Base-by-base conservation (phyloP, 2,113 vertebrate genomes). In the Myrmecobius fasciatus region DNA sequence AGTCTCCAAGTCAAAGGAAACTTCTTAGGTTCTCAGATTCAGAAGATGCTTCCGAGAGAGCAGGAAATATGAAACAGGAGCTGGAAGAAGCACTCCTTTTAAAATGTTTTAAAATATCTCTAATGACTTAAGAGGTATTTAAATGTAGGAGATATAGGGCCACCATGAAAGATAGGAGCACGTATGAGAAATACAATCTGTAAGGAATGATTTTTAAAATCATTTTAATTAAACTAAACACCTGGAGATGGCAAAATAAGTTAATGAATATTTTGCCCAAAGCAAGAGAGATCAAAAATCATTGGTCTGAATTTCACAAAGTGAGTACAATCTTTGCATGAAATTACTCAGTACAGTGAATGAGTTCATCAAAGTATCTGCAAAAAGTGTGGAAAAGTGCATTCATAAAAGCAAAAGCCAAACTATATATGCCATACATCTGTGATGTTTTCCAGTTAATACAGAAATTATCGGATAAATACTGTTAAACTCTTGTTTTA, bases 241-340 rank as follows among this genome's bases (percentile, higher is more conserved):
- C 25, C 89, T 89, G 89, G 67, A 89, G 47, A 89, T 31, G 25
- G 17, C 89, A 89, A 83, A 49, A 90, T 90, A 90, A 49, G 89
- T 25, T 14, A 22, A 6, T n/a, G 60, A 14, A 17, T n/a, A 26
- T 49, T 47, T 48, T 89, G 43, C 89, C 25, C 46, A 48, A 25
- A 24, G 22, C 47, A 89, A 43, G 89, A 90, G 89, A 49, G 8
- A 83, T 43, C 36, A 83, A 22, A 75, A 43, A 83, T n/a, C n/a
- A n/a, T 97, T 98, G 98, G 97, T 98, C 98, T 92, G 96, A 98
- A 93, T 98, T 99, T 98, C 96, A 98, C 98, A 98, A 99, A 99
- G 98, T 98, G 98, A 98, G 96, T 98, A 99, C 98, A 98, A 98
- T 99, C 98, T 98, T 98, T 98, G 97, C 98, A 97, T 98, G 97